Evolutionary conservation across 2,888 invertebrate genomes (phyloP), one percentile per base, ranked within the genome.

Genomic region (Eristalinus sepulchralis): DNA sequence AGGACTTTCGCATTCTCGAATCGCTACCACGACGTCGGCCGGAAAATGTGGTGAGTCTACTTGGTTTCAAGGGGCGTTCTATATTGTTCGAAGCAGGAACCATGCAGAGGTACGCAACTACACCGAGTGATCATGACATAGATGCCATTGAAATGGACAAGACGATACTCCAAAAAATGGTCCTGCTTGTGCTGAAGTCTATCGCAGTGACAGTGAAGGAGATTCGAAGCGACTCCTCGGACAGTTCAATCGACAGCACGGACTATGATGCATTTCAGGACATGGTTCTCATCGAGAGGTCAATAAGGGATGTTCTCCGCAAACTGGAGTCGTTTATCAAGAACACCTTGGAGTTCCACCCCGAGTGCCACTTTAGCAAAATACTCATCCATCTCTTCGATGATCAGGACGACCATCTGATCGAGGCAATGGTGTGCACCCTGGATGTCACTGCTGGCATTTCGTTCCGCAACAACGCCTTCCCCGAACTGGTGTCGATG

Each of bases 371-470:
- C 22, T 95, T 97, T 88, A 97, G 97, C 0, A 97, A 97, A 93
- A 96, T 97, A 94, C 94, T 98, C 68, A 96, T 97, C 80, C 96
- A 97, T 91, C 93, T 98, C 78, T 97, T 98, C 90, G 96, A 96
- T 89, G 97, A 98, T 92, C 97, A 98, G 91, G 97, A 98, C 90
- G 98, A 98, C 92, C 97, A 97, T 90, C 93, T 98, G 89, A 96
- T 98, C 80, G 98, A 98, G 93, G 96, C 97, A 2, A 97, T 98
- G 97, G 96, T 98, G 8, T 97, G 97, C 91, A 97, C 97, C 47
- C 92, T 98, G 66, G 97, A 98, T 92, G 97, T 97, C 62, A 97
- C 96, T 0, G 96, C 96, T 27, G 97, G 97, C 55, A 95, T 97
- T 77, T 96, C 96, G 31, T 96, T 96, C 91, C 94, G 97, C 68